Base-by-base conservation (phyloP, 2,888 invertebrate genomes). In the Epistrophe grossulariae region DNA sequence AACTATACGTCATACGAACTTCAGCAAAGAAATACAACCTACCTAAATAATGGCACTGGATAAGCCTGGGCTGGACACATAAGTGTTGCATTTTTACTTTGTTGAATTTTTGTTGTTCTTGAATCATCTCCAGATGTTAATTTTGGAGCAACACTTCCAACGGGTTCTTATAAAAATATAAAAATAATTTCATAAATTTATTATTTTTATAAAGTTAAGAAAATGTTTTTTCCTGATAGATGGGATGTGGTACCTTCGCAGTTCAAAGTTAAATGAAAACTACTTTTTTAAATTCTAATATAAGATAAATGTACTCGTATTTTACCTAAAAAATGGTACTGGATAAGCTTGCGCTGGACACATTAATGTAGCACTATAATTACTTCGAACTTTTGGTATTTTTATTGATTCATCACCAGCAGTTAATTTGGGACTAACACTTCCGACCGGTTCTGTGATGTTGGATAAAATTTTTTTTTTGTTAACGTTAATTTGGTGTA, bases 321-420 rank as follows among this genome's bases (percentile, higher is more conserved):
- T n/a, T n/a, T n/a, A n/a, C 96, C 96, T 95, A 94, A 95, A 95
- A 89, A 94, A 92, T 90, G 96, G 96, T 90, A 96, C 95, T 76
- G 96, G 96, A 93, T 95, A 96, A 19, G 95, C 96, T 93, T 96
- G 96, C 35, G 96, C 96, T 79, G 96, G 96, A 92, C 96, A 96
- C 91, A 96, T 93, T 84, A 96, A 92, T 43, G 95, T 95, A 88
- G 95, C 93, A 92, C 94, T 94, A 89, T 91, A 91, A 82, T 93
- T 93, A 89, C 93, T 90, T 88, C 93, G 91, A 88, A 92, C 90
- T 87, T 90, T 91, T 19, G 91, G 90, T 93, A 91, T 91, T 93
- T 92, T 90, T 66, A 91, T 91, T 72, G 91, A 91, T 93, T 94
- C 91, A 94, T 96, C 96, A 92, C 94, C 93, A 80, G 95, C 94